Base-by-base conservation (phyloP, 30 jellyfish, hydroid and myxozoan genomes). In the Turritopsis rubra region DNA sequence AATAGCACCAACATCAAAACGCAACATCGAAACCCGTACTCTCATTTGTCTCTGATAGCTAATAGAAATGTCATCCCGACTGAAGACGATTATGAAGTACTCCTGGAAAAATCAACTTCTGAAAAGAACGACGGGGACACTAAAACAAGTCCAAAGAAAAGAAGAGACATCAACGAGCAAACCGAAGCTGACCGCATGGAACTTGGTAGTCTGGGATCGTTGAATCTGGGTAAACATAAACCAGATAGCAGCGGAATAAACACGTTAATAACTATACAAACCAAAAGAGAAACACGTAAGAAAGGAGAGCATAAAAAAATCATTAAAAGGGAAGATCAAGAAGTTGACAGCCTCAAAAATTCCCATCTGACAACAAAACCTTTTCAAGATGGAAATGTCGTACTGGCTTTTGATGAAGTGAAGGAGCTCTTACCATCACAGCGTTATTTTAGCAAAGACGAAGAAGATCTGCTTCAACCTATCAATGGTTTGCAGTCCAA, bases 351-450 rank as follows among this genome's bases (percentile, higher is more conserved):
- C 26, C 27, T 18, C 7, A 21, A 27, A n/a, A 25, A 26, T 25
- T n/a, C 85, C 8, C 85, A 30, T 82, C 79, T 22, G 4, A 71
- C 85, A 82, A 71, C 87, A 21, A 53, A 20, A 52, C 81, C 81
- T 5, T 23, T 19, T 65, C 53, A 29, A 16, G 79, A 73, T 28
- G 90, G 90, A 8, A 83, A 93, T 72, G 85, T 88, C 22, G 85
- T 93, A 7, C 53, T 93, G 13, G 94, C 99, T 24, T 93, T 86
- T 86, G 99, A 93, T 82, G 99, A 93, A 52, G 85, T 93, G 23
- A 96, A 88, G 31, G 99, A 93, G 73, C 75, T 93, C 21, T 84
- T 93, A 24, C 85, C 96, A 22, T 81, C 86, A 29, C 74, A 54
- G 54, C 52, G 68, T 16, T 28, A 22, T 28, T 72, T 68, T 1